phyloP scores from a whole-genome alignment of 1,140 invertebrate species.

The Pseudoatta argentina region DNA sequence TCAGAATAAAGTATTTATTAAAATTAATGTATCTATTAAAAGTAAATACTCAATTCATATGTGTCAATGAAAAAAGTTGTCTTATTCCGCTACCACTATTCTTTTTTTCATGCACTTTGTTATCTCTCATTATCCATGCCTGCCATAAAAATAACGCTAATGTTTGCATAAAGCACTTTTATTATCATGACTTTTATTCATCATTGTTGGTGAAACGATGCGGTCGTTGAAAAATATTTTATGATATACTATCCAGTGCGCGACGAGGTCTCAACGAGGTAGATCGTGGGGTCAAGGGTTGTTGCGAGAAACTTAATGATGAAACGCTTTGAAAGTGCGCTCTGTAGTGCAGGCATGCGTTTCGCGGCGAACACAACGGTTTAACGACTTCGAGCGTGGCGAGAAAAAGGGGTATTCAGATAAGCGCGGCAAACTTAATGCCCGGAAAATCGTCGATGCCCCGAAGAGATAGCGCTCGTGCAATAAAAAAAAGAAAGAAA shows the following conservation, averaged over 20 bases:
- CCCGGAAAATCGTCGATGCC: constrained; percentile 57
- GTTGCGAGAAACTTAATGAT: constrained; percentile 61
- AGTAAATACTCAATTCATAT: not conserved
- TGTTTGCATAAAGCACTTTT: not conserved
- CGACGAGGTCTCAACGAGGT: not conserved
- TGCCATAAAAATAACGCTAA: not conserved
- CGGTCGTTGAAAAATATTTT: constrained; percentile 47
- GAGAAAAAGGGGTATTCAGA: constrained; percentile 41
- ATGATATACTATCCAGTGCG: not conserved
- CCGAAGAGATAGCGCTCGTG: constrained; percentile 28
- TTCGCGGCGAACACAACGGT: constrained; percentile 4
- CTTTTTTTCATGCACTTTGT: not conserved
- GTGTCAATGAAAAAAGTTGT: not conserved
- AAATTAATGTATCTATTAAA: too few relatives aligned
- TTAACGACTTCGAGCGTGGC: constrained; percentile 55
- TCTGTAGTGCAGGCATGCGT: constrained; percentile 9
- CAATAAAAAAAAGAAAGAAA: not conserved
- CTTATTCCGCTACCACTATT: not conserved
- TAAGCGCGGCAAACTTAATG: constrained; percentile 25
- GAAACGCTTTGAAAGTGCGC: not conserved
- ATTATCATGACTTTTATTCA: not conserved
- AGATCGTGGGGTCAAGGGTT: constrained; percentile 37
- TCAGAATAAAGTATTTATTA: not conserved
- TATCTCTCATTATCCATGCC: not conserved
- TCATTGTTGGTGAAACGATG: constrained; percentile 3